phyloP scores from a whole-genome alignment of 2,113 vertebrate species.

The Anarhynchus alexandrinus region DNA sequence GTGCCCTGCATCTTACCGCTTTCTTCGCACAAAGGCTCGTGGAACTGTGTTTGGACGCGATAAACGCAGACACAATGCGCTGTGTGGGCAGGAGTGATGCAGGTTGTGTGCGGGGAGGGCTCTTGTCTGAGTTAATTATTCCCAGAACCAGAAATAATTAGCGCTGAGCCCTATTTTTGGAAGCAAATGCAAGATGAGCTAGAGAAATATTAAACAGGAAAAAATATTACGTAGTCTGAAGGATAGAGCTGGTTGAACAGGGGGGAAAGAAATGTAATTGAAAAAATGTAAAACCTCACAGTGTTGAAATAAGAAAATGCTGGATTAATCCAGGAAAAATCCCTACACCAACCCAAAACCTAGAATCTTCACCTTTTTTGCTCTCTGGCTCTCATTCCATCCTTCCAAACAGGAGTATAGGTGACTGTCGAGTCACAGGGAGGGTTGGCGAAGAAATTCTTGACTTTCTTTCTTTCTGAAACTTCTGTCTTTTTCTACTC shows the following conservation, averaged over 20 bases:
- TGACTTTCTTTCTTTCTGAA: not conserved
- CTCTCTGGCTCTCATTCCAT: not conserved
- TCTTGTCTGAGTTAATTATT: constrained; percentile 1
- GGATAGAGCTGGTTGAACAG: not conserved
- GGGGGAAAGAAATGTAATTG: not conserved
- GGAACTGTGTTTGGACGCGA: not conserved
- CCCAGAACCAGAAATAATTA: not conserved
- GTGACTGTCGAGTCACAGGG: not conserved
- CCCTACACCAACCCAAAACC: not conserved
- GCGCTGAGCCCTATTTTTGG: not conserved
- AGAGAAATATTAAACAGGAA: not conserved
- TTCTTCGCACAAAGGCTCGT: not conserved
- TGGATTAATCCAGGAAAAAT: not conserved
- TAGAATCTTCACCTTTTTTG: not conserved
- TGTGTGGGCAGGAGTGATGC: not conserved
- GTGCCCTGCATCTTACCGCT: not conserved
- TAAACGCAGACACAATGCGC: not conserved
- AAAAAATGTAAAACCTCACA: not conserved
- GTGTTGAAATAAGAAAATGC: not conserved
- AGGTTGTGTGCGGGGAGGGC: not conserved
- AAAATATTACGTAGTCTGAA: not conserved
- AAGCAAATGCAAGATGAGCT: not conserved
- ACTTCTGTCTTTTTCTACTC: not conserved
- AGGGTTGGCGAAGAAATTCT: not conserved
- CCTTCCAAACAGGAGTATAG: not conserved